Conservation (phyloP, 1,140 invertebrate species). For the Lordiphosa collinella region DNA sequence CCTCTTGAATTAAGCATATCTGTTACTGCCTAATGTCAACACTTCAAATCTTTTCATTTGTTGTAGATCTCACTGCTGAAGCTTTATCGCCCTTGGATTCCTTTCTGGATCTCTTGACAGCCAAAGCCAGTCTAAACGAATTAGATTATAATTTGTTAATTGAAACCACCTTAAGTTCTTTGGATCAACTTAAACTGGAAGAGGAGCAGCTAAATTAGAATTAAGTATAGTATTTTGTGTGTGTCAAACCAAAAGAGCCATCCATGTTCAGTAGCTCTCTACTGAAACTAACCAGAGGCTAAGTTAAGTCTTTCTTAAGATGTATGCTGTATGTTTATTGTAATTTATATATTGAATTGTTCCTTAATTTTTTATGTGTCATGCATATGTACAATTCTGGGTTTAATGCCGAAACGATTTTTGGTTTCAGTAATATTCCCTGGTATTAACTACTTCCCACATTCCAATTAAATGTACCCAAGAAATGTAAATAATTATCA, state of each 20-base stretch:
- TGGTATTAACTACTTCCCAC: too few species aligned
- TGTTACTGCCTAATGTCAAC: background rate
- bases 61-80: slow-evolving; percentile 86
- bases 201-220: slow-evolving; percentile 15
- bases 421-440: too few species aligned
- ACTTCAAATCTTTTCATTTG: background rate
- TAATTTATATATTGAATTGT: too few species aligned
- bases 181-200: slow-evolving; percentile 59
- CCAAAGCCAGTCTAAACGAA: slow-evolving; percentile 90
- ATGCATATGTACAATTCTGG: too few species aligned
- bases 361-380: too few species aligned
- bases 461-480: too few species aligned
- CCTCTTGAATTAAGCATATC: background rate
- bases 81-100: slow-evolving; percentile 89
- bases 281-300: too few species aligned
- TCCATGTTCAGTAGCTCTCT: background rate
- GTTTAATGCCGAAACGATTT: too few species aligned
- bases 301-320: too few species aligned
- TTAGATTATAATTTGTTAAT: slow-evolving; percentile 90
- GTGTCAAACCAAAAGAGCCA: slow-evolving; percentile 21
- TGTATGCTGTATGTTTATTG: too few species aligned
- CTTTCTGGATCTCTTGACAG: slow-evolving; percentile 90
- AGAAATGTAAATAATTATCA: too few species aligned
- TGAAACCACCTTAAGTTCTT: slow-evolving; percentile 85
- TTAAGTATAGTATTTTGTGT: slow-evolving; percentile 4